Evolutionary conservation across 2,113 vertebrate species (phyloP), one percentile per base, ranked within the genome.

Genomic region (Tragelaphus imberbis): DNA sequence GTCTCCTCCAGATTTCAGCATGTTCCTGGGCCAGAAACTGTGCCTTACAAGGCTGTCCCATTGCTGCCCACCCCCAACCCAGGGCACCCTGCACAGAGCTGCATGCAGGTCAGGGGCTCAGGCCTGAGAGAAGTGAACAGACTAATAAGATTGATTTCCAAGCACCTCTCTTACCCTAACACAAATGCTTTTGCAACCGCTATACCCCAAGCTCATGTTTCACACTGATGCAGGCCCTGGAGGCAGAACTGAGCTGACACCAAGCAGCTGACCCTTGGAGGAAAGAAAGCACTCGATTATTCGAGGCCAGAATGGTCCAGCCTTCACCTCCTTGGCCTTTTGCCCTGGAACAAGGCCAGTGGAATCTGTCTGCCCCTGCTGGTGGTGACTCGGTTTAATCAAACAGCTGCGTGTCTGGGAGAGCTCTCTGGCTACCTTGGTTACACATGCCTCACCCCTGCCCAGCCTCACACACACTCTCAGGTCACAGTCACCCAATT

Each of bases 291-390:
- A 28, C 40, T 63, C 0, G 56, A 12, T n/a, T 25, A 65, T 9
- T 61, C 1, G 3, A 5, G 21, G 47, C 11, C 1, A 0, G 36
- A 55, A 25, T 0, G 14, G 14, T 0, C 61, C 28, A 2, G 6
- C 44, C 40, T 82, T 61, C 28, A 2, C 47, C 58, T 53, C 5
- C 56, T n/a, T 0, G 25, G 88, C 59, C 87, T 65, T 36, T 27
- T 25, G 58, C 2, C 7, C 88, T 30, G 21, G 53, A 21, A 44
- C 55, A 7, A 47, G 88, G 79, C 47, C 55, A 1, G 0, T 14
- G 3, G 3, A 27, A 16, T 28, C 53, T 10, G 21, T 15, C 21
- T 10, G 87, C 51, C 3, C 36, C 15, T 51, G 75, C 5, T 0
- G 0, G 28, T 0, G 59, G 44, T 7, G 63, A 36, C 80, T 19